Evolutionary conservation across 2,888 invertebrate genomes (phyloP), one percentile per base, ranked within the genome.

Genomic region (Falcaria lacertinaria): DNA sequence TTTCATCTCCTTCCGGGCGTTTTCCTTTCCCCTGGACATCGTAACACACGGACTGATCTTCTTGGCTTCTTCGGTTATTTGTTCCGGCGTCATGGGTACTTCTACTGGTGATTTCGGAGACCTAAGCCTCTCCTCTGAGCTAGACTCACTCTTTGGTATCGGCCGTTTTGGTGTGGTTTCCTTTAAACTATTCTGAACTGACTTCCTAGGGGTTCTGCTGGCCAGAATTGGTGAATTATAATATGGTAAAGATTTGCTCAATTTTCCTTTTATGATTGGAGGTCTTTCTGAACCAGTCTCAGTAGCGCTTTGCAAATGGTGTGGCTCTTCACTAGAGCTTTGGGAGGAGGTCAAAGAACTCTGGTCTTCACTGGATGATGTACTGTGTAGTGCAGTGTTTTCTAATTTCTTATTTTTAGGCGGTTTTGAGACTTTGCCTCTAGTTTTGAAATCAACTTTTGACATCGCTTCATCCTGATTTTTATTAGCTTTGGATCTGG

Each of bases 41-140:
- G 91, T 92, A 0, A 93, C 89, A 64, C 87, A 91, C 0, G 92
- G 92, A 48, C 91, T 91, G 0, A 89, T 74, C 41, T 78, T 86
- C 32, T 63, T 68, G 1, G 60, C 61, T 40, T 69, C 69, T 4
- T 73, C 69, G 0, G 41, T 42, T n/a, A 73, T 69, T 45, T 79
- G 73, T 32, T 77, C 72, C 0, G 81, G 84, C n/a, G 81, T 84
- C 57, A 64, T 54, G 0, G 37, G 42, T 1, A 46, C 33, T 37
- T 64, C 59, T 0, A 47, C 42, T 0, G 54, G 52, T 13, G 62
- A 60, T 44, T 74, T 77, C 0, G 87, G 83, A n/a, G 85, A 81
- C 3, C 82, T 48, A 1, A 87, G 59, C 40, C 61, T 74, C 44
- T 86, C 81, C 41, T 85, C 83, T 0, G 83, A 80, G 33, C 68